Conservation (phyloP, 2,888 invertebrate species). For the Helicoverpa assulta region DNA sequence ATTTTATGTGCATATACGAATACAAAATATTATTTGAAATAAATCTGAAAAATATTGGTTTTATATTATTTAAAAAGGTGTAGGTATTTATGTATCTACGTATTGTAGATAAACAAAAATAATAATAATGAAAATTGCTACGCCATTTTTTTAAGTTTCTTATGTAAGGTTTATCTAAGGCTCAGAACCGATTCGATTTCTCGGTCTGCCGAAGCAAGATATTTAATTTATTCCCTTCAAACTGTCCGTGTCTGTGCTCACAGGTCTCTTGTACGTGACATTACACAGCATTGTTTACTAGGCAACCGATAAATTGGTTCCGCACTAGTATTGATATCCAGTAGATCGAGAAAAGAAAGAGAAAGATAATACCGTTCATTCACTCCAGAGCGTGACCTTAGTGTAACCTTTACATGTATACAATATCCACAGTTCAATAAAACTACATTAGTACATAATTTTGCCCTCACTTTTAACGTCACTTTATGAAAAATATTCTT, state of each 20-base stretch:
- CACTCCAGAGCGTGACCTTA: too few relatives aligned
- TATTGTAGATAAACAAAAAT: neutral
- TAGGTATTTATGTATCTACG: too few relatives aligned
- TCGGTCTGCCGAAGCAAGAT: slow-evolving; percentile 66
- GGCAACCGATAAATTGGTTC: slow-evolving; percentile 45
- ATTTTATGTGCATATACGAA: too few relatives aligned
- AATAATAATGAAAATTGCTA: neutral
- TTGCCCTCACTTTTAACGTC: too few relatives aligned
- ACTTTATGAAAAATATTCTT: too few relatives aligned
- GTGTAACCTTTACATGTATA: too few relatives aligned
- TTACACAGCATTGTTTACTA: slow-evolving; percentile 39
- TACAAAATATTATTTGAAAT: too few relatives aligned
- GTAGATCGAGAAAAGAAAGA: neutral
- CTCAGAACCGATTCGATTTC: slow-evolving; percentile 62
- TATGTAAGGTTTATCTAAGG: slow-evolving; percentile 46
- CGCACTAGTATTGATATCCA: neutral
- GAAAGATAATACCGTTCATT: too few relatives aligned
- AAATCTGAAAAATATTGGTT: too few relatives aligned
- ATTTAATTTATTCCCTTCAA: slow-evolving; percentile 65
- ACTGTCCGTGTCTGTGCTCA: slow-evolving; percentile 55
- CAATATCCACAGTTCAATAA: too few relatives aligned
- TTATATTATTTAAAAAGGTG: too few relatives aligned
- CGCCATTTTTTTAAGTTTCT: slow-evolving; percentile 54
- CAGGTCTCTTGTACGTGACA: slow-evolving; percentile 42
- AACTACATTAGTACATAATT: too few relatives aligned